A percentile compares a stretch with the other conserved stretches of the same genome.
phyloP scores from a whole-genome alignment of 2,888 invertebrate genomes.

The Cremastinae sp. region DNA sequence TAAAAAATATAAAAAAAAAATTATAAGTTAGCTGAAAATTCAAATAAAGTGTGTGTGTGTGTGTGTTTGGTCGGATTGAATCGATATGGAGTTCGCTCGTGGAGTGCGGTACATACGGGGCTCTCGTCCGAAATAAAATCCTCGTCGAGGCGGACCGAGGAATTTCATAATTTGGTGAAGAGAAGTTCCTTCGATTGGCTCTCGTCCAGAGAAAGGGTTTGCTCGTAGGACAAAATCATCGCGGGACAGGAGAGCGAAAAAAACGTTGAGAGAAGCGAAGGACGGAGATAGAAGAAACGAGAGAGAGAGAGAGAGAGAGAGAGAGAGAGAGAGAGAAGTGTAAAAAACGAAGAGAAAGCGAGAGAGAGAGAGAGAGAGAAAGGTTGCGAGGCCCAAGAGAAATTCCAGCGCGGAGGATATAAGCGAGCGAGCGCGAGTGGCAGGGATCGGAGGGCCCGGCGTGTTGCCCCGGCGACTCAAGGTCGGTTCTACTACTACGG shows the following conservation, averaged over 20 bases:
- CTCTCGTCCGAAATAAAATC: too few species aligned
- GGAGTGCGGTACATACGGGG: too few species aligned
- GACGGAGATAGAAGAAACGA: slow-evolving; percentile 17
- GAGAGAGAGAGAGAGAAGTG: slow-evolving; percentile 49
- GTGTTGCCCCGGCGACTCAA: slow-evolving; percentile 78
- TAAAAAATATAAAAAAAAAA: too few species aligned
- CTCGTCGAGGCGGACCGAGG: too few species aligned
- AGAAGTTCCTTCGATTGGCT: slow-evolving; percentile 1
- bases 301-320: slow-evolving; percentile 40
- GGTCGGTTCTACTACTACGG: slow-evolving; percentile 79
- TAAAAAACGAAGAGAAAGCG: slow-evolving; percentile 56
- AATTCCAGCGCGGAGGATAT: slow-evolving; percentile 78
- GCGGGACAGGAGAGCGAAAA: slow-evolving; percentile 28
- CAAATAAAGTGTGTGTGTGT: too few species aligned
- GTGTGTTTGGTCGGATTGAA: too few species aligned
- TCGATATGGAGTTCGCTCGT: too few species aligned
- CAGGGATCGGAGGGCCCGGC: slow-evolving; percentile 61
- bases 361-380: slow-evolving; percentile 52
- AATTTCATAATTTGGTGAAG: neutral
- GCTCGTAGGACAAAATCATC: neutral
- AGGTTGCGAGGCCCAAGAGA: slow-evolving; percentile 73
- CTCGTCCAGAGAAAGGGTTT: neutral
- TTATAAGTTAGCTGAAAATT: too few species aligned
- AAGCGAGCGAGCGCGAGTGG: slow-evolving; percentile 58
- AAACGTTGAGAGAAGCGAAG: neutral